Evolutionary conservation across 2,888 invertebrate genomes (phyloP).

Genomic region (Atrina japonica): DNA sequence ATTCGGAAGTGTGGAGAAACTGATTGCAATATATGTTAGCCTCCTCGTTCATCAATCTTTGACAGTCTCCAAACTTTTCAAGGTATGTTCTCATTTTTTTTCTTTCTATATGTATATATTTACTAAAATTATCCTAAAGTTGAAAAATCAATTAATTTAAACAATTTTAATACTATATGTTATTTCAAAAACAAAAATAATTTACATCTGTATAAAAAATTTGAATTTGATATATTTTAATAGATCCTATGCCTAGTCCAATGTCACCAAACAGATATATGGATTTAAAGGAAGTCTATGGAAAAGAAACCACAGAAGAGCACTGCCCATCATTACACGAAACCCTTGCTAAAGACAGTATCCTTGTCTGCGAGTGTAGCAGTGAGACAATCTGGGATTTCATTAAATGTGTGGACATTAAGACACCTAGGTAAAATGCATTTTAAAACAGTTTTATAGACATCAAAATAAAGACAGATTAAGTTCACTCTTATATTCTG

Average conservation of each 20-base stretch:
- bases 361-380: neutral
- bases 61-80: neutral
- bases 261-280: neutral
- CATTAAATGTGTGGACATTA: neutral
- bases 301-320: neutral
- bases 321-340: conserved; percentile 5
- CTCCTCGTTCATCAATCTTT: neutral
- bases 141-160: too few relatives aligned
- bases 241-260: neutral
- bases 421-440: conserved; percentile 19
- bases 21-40: neutral
- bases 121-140: too few relatives aligned
- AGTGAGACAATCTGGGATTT: conserved; percentile 11
- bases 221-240: neutral
- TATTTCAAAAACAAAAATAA: too few relatives aligned
- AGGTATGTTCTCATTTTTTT: too few relatives aligned
- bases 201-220: neutral
- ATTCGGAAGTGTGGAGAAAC: too few relatives aligned
- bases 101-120: too few relatives aligned
- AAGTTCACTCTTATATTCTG: too few relatives aligned
- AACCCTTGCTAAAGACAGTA: neutral
- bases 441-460: too few relatives aligned
- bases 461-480: too few relatives aligned
- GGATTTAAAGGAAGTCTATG: conserved; percentile 5
- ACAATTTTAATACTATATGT: too few relatives aligned